These are phyloP conservation scores for Diplolepis rosae DNA, from an alignment of 2,888 invertebrate species.

Conservation along the genomic window DNA sequence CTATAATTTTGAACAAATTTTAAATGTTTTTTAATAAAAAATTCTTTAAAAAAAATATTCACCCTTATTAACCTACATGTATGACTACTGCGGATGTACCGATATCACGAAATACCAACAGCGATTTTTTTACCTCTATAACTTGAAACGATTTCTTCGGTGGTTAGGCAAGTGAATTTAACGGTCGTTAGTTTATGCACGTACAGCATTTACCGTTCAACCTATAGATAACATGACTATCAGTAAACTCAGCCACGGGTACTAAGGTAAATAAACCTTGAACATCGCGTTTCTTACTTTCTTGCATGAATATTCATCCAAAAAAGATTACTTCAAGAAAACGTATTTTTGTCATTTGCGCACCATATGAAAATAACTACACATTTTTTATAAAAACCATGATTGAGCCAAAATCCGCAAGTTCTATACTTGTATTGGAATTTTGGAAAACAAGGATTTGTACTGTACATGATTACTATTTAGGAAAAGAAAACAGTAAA, in stretches of 20 bases:
- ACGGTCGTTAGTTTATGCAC: background rate
- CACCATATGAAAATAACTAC: slow-evolving; percentile 9
- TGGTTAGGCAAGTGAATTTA: background rate
- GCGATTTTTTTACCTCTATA: slow-evolving; percentile 20
- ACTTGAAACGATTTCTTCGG: slow-evolving; percentile 19
- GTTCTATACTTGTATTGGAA: background rate
- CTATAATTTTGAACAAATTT: background rate
- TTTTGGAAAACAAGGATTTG: background rate
- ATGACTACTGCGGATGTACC: slow-evolving; percentile 17
- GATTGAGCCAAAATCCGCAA: background rate
- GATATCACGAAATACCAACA: slow-evolving; percentile 22
- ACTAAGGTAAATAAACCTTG: background rate
- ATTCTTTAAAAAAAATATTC: slow-evolving; percentile 43
- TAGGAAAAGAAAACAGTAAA: background rate
- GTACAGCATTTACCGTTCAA: slow-evolving; percentile 1
- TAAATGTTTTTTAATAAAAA: slow-evolving; percentile 31
- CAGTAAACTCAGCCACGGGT: background rate
- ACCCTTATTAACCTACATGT: slow-evolving; percentile 29
- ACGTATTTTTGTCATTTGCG: background rate
- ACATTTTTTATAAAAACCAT: background rate
- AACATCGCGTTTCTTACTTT: background rate
- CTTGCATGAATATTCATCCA: background rate
- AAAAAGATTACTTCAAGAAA: background rate
- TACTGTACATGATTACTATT: slow-evolving; percentile 7
- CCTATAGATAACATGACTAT: background rate